Conservation (phyloP, 2,797 vertebrate species). For the Labroides dimidiatus region DNA sequence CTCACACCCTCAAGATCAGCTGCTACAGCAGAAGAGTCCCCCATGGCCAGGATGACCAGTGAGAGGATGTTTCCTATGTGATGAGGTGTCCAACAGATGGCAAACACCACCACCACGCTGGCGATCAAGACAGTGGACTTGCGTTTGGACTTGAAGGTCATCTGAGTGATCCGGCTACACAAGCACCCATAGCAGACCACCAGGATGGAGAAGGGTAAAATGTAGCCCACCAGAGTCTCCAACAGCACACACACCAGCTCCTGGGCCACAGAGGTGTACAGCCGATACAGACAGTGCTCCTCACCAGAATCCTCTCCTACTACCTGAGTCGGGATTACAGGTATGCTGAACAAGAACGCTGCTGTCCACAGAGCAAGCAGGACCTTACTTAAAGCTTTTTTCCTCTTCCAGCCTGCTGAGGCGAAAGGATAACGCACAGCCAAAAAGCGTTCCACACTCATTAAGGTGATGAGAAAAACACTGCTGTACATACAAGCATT, state of each 20-base stretch:
- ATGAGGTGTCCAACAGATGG: constrained; percentile 89
- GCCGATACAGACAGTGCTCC: constrained; percentile 77
- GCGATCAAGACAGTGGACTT: constrained; percentile 87
- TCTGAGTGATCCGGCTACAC: constrained; percentile 84
- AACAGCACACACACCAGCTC: constrained; percentile 81
- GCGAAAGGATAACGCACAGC: constrained; percentile 87
- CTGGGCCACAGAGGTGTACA: constrained; percentile 76
- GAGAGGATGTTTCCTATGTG: constrained; percentile 87
- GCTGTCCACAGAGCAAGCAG: constrained; percentile 82
- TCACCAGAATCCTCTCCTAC: constrained; percentile 15
- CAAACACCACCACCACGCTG: constrained; percentile 85
- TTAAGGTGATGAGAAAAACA: constrained; percentile 88
- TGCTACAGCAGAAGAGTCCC: constrained; percentile 41
- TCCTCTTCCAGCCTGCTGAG: constrained; percentile 82
- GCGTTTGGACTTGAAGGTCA: constrained; percentile 85
- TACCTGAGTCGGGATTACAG: constrained; percentile 84
- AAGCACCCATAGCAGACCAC: constrained; percentile 86
- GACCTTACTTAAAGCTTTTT: constrained; percentile 74
- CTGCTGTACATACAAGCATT: constrained; percentile 90
- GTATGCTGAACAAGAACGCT: constrained; percentile 85
- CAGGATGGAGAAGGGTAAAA: constrained; percentile 86
- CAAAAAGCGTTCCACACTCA: constrained; percentile 89
- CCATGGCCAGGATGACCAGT: constrained; percentile 69
- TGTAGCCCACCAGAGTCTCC: constrained; percentile 88
- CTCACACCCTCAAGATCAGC: constrained; percentile 60